phyloP scores from a whole-genome alignment of 64 coral and sea anemone genomes.

The Catalaphyllia jardinei region DNA sequence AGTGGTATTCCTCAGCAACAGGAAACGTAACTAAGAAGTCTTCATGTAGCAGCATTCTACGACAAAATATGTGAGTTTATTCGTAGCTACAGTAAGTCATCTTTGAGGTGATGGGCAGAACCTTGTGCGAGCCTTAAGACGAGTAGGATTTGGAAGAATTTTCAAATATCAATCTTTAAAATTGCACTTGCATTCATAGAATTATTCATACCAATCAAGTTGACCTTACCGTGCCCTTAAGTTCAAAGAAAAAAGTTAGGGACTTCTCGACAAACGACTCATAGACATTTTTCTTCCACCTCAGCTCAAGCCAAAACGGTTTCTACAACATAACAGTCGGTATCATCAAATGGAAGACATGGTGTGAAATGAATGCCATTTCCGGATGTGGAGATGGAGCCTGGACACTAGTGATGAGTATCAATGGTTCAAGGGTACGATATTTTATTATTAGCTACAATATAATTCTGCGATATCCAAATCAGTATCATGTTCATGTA shows the following conservation, averaged over 20 bases:
- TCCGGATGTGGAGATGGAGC: neutral
- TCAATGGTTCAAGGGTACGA: neutral
- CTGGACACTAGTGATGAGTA: neutral
- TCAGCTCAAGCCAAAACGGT: neutral
- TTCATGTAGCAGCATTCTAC: neutral
- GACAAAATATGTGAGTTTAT: neutral
- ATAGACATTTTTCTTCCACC: neutral
- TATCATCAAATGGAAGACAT: neutral
- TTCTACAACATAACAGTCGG: neutral
- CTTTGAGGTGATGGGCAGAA: too few species aligned
- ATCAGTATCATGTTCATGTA: too few species aligned
- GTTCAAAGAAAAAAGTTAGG: too few species aligned
- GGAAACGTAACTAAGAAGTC: neutral
- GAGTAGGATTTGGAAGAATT: too few species aligned
- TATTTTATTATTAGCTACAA: neutral
- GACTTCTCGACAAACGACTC: neutral
- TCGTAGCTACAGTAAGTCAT: neutral
- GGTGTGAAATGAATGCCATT: neutral
- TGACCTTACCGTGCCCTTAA: too few species aligned
- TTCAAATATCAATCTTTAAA: too few species aligned
- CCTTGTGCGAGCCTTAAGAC: too few species aligned
- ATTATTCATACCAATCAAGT: too few species aligned
- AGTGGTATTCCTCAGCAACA: neutral
- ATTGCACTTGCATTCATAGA: too few species aligned
- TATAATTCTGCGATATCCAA: too few species aligned